Base-by-base conservation (phyloP, 2,113 vertebrate species). In the Periophthalmodon schlosseri region DNA sequence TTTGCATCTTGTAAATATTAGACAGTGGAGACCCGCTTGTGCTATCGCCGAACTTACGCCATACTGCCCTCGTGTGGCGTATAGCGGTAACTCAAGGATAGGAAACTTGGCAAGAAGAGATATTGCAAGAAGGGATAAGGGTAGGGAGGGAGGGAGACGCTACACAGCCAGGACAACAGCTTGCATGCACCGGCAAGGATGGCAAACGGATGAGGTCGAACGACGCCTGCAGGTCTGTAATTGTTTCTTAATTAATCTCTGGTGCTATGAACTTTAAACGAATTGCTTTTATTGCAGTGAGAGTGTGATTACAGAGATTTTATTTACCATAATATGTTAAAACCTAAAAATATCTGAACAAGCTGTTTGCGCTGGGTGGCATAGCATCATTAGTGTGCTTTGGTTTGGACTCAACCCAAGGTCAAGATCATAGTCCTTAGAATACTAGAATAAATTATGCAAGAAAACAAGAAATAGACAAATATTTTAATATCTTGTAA, bases 51-150 rank as follows among this genome's bases (percentile, higher is more conserved):
- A 64, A 14, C 21, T 8, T 33, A 81, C 68, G 78, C 70, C 79
- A 73, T 78, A 85, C 88, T 88, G 84, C 84, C 89, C 28, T 82
- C 87, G 58, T 52, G 90, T 77, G 92, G 82, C 52, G 23, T 58
- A 46, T 0, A 12, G 16, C 23, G 47, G 56, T 34, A 68, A n/a
- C 34, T 4, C 2, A 52, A 72, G 36, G 28, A 66, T 60, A 36
- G 9, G 16, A 73, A 75, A 81, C 20, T 46, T 47, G 39, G 71
- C 23, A 12, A 75, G 64, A 44, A 50, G 46, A n/a, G 5, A 20
- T 57, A 13, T 10, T 58, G 9, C 12, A 58, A 23, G 23, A n/a
- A 24, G 57, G 21, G 57, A 54, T n/a, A n/a, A 15, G 23, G n/a
- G 52, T 9, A 3, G 58, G 9, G 28, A 16, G 47, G 11, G 15